Evolutionary conservation across 2,113 vertebrate species (phyloP), one percentile per base, ranked within the genome.

Genomic region (Brachyhypopomus gauderio): DNA sequence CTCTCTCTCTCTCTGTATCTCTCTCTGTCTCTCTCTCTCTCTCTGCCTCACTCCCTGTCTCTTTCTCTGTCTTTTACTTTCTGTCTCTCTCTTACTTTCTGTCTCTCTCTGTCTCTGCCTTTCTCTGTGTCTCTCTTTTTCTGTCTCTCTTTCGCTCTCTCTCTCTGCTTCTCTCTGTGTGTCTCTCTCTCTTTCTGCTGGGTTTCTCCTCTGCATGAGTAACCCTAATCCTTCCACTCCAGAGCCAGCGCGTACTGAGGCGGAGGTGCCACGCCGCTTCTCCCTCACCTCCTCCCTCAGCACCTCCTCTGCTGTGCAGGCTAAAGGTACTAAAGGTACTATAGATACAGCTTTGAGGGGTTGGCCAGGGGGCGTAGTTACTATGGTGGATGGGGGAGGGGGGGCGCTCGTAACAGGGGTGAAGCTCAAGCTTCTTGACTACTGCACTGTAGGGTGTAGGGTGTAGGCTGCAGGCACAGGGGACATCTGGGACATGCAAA

Each of bases 211-310:
- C 8, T 72, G 60, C 38, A 22, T 72, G 36, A 83, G 63, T 83
- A 85, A 86, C 74, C 77, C 71, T 27, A 22, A 4, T 45, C 64
- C 73, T 84, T 77, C 27, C 52, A 30, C 85, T 83, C 66, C 74
- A 86, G 85, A 83, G 34, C 70, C 83, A 3, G 20, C 80, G 6
- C 66, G 77, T 64, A 85, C 84, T 45, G 85, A 86, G 74, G 60
- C 75, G 1, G 85, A 85, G 20, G 80, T 85, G 45, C 64, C 85
- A 22, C 95, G 96, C 17, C 95, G 96, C 88, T 97, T 97, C 92
- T 97, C 96, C 88, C 91, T 97, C 85, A 92, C 95, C 83, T 96
- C 96, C 84, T 96, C 96, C 88, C 89, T 95, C 70, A 92, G 92
- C 83, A 89, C 94, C 75, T 92, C 94, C 84, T 92, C 94, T 86